phyloP scores from a whole-genome alignment of 2,888 invertebrate genomes.

The Flexamia atlantica region DNA sequence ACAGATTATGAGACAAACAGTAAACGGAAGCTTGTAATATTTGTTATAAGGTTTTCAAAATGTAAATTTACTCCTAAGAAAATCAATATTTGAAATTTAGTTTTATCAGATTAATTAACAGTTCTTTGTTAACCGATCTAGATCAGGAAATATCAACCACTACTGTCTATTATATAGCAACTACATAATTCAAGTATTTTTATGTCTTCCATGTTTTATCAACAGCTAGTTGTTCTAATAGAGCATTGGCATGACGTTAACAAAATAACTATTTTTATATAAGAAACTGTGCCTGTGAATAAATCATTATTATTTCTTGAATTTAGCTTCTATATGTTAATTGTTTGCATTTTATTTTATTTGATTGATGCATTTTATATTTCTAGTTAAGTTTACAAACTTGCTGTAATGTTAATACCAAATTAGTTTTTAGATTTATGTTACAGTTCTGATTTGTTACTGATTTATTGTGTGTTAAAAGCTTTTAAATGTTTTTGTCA shows the following conservation, averaged over 20 bases:
- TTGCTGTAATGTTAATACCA: conserved; percentile 43
- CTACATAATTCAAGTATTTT: background rate
- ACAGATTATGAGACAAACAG: too few species aligned
- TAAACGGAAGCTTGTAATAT: too few species aligned
- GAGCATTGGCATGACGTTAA: conserved; percentile 26
- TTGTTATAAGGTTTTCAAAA: too few species aligned
- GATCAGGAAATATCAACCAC: too few species aligned
- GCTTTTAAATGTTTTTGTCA: conserved; percentile 24
- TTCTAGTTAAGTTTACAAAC: conserved; percentile 2
- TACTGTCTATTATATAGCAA: too few species aligned
- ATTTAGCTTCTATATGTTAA: background rate
- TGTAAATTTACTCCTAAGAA: too few species aligned
- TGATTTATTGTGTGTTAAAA: conserved; percentile 43
- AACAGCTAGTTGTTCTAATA: background rate
- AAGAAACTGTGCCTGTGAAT: conserved; percentile 23
- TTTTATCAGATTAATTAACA: too few species aligned
- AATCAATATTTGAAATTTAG: too few species aligned
- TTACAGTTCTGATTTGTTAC: conserved; percentile 24
- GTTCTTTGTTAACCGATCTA: too few species aligned
- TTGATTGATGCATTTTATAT: conserved; percentile 23
- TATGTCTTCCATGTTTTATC: conserved; percentile 31
- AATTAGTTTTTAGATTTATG: conserved; percentile 37
- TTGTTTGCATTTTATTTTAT: conserved; percentile 35
- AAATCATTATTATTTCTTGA: conserved; percentile 9
- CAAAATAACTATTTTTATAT: conserved; percentile 2